A percentile compares a stretch with the other conserved stretches of the same genome.
These are phyloP conservation scores for Pangasius krempfi DNA, from an alignment of 2,797 vertebrate genomes.

Conservation along the genomic window DNA sequence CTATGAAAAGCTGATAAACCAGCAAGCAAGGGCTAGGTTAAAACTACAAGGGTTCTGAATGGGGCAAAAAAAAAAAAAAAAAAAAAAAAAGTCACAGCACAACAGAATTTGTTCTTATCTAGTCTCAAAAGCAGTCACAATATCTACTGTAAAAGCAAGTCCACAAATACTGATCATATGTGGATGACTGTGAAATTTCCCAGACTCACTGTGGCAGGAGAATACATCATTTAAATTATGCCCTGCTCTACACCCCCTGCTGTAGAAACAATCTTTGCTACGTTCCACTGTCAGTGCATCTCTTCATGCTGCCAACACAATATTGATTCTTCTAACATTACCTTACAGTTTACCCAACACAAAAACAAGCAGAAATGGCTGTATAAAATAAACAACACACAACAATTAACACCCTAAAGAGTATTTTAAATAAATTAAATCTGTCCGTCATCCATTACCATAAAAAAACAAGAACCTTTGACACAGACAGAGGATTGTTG, in stretches of 20 bases:
- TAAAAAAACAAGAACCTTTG: too few species aligned
- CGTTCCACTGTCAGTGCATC: neutral
- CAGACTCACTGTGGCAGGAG: neutral
- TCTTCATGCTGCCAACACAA: neutral
- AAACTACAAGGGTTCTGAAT: neutral
- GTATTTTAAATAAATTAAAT: neutral
- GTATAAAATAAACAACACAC: neutral
- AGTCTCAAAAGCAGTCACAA: neutral
- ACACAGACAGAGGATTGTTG: neutral
- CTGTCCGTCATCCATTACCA: neutral
- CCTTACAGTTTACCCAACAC: neutral
- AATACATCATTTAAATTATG: neutral
- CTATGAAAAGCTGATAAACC: neutral
- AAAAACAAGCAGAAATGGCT: neutral
- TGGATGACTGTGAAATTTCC: neutral
- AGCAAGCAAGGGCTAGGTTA: neutral
- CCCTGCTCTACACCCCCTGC: neutral
- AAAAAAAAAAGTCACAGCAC: neutral
- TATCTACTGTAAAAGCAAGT: neutral
- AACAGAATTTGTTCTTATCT: neutral
- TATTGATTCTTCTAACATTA: neutral
- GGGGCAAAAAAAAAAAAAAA: neutral
- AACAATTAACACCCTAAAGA: neutral
- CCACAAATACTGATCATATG: neutral
- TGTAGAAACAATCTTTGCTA: neutral